A percentile compares a stretch with the other conserved stretches of the same genome.
Conservation (phyloP, 1,140 invertebrate species). For the Ylistrum balloti region DNA sequence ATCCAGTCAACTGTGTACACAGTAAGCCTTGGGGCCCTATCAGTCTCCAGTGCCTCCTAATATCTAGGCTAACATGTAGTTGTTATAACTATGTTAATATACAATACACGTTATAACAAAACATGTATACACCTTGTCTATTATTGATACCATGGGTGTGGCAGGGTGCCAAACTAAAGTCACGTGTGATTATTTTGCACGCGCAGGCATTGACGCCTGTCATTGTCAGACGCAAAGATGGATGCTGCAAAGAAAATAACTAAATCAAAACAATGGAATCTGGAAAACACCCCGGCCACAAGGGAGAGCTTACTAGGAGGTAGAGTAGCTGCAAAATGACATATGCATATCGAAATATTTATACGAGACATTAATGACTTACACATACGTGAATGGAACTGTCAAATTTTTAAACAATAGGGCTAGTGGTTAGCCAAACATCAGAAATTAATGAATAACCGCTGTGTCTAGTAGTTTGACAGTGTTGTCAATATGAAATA, state of each 20-base stretch:
- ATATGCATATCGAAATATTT: no score
- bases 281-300: neutral
- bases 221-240: neutral
- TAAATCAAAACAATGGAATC: neutral
- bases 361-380: neutral
- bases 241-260: neutral
- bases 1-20: no score
- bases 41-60: no score
- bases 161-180: neutral
- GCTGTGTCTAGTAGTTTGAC: no score
- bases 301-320: neutral
- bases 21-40: no score
- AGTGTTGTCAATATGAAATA: no score
- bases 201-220: conserved; percentile 1
- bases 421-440: no score
- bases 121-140: neutral
- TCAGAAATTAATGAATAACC: no score
- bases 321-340: neutral
- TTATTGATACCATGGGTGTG: neutral
- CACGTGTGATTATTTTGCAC: neutral
- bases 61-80: no score
- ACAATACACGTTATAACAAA: neutral
- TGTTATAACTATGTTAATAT: neutral
- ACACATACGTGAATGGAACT: no score
- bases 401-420: no score